Evolutionary conservation across 1,140 invertebrate species (phyloP), one percentile per base, ranked within the genome.

Genomic region (Trichonephila inaurata): DNA sequence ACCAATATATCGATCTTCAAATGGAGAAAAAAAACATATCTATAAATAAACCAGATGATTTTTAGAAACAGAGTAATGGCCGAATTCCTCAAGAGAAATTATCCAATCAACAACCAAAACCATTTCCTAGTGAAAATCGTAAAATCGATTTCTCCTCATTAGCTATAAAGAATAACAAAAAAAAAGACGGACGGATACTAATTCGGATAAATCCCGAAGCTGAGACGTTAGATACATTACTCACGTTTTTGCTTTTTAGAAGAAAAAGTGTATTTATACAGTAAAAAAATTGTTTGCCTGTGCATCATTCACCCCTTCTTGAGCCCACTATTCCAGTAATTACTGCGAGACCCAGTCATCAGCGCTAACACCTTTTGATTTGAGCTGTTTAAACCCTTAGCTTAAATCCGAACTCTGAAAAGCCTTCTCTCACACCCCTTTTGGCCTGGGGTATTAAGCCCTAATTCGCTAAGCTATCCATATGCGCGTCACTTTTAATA

Each of bases 401-500:
- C 72, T 91, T 77, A 91, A 81, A 91, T 77, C 72, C 58, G 61
- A 19, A 81, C 51, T 33, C 60, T 89, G 14, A 33, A 89, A 69
- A 19, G 51, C 51, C 33, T 61, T 10, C 21, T 33, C 89, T 91
- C 72, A 91, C 69, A 91, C 64, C 28, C 51, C 21, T 81, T 89
- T 66, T 44, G 24, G 28, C 87, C 24, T 40, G 19, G 40, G 51
- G 40, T 64, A 83, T 83, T 91, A 64, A 19, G 19, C 28, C 7
- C 77, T 83, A 83, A 83, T 83, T 83, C 90, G 33, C 58, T 82
- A 83, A 91, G 90, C 90, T 83, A 28, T 83, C 90, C n/a, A 18
- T 64, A 51, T 4, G 77, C 6, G 58, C 81, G 51, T 51, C 61
- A n/a, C 51, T 83, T 91, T 81, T 90, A 90, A 90, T 81, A 90